Evolutionary conservation across 2,888 invertebrate genomes (phyloP), one percentile per base, ranked within the genome.

Genomic region (Arge pagana): DNA sequence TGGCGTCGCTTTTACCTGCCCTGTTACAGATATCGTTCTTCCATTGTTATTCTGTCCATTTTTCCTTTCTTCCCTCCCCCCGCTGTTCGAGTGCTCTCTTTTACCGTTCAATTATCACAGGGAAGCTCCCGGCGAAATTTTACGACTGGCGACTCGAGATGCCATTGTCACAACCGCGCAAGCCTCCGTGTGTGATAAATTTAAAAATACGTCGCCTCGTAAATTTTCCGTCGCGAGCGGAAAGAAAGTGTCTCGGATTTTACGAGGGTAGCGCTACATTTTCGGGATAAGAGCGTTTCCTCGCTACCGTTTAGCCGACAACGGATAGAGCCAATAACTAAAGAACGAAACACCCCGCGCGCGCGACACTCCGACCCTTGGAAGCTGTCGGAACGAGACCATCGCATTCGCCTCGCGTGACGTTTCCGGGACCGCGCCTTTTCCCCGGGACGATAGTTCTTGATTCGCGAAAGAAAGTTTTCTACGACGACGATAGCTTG

Each of bases 1-100:
- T 4, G 50, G 8, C n/a, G 15, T 33, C 23, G 56, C 59, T 57
- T 50, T 63, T 71, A 72, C 72, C 72, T 71, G 71, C 30, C 16
- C 71, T 66, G 65, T 65, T 66, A 65, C 55, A 64, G 64, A 66
- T 43, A 31, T 31, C 31, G 8, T 10, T 15, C 8, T 23, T 39
- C 11, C 8, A 4, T 24, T 40, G 15, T 26, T 40, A 3, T 24
- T 19, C 19, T 18, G 23, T 62, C 64, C 58, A 45, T 35, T 31
- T 37, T 37, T 52, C 28, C 43, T 48, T 26, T 50, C 28, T 43
- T 49, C 40, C 42, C 26, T 19, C 55, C 39, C 54, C 60, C 55
- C 58, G 57, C 58, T 57, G 53, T 58, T 57, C 54, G 58, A 53
- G 51, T 54, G 13, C 19, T 4, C 50, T 58, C 45, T 21, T 45